phyloP scores from a whole-genome alignment of 2,888 invertebrate genomes.

The Trachelus troglodyta region DNA sequence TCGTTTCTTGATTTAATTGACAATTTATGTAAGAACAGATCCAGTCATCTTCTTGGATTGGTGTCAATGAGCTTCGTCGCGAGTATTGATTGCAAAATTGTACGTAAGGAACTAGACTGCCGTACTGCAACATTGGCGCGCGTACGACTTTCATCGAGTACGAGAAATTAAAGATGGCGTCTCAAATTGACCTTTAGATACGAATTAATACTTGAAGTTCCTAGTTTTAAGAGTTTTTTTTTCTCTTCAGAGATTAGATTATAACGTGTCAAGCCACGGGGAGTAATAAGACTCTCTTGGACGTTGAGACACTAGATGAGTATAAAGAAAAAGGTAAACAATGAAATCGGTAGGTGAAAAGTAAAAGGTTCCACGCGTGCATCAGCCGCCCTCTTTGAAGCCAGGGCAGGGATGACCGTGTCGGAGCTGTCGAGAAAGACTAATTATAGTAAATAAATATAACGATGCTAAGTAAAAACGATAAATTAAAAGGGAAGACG shows the following conservation, averaged over 20 bases:
- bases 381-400: neutral
- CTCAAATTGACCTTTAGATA: neutral
- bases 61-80: neutral
- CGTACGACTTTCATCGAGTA: neutral
- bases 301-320: neutral
- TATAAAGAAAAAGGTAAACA: neutral
- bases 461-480: neutral
- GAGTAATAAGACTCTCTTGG: neutral
- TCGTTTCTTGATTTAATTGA: neutral
- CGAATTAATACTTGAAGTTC: conserved; percentile 15
- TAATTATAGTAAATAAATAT: neutral
- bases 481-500: neutral
- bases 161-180: neutral
- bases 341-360: neutral
- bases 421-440: neutral
- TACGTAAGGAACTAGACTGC: neutral
- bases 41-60: neutral
- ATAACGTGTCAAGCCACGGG: neutral
- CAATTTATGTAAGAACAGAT: neutral
- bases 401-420: neutral
- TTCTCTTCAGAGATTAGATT: neutral
- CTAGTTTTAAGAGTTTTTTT: conserved; percentile 14
- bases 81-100: neutral
- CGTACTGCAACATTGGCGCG: neutral
- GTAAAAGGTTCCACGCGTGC: neutral